Evolutionary conservation across 2,797 vertebrate species (phyloP).

Genomic region (Mionectes olivaceus): DNA sequence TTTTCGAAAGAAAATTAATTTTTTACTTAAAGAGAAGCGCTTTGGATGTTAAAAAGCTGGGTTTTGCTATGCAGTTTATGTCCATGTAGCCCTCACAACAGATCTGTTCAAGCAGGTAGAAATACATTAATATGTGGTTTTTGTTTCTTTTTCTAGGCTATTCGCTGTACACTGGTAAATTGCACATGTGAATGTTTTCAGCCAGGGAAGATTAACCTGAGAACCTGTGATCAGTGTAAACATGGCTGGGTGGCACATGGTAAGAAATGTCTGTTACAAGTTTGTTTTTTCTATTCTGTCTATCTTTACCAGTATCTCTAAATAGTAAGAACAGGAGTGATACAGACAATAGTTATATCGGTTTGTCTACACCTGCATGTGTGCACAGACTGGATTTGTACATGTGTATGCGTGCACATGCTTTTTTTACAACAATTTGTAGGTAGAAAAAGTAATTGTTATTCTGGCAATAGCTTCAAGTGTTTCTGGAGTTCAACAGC

Average conservation of each 20-base stretch:
- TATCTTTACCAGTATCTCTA: not conserved
- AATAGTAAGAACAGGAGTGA: not conserved
- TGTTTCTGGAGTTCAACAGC: not conserved
- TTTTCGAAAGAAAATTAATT: not conserved
- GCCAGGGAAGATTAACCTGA: constrained; percentile 97
- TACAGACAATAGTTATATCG: not conserved
- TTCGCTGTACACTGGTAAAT: constrained; percentile 99
- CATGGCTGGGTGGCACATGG: constrained; percentile 99
- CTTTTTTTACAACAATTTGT: not conserved
- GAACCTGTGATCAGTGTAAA: constrained; percentile 98
- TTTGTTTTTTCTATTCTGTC: not conserved
- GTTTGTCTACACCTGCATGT: not conserved
- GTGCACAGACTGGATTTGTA: not conserved
- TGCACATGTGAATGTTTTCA: constrained; percentile 99
- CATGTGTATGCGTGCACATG: not conserved
- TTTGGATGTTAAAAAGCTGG: not conserved
- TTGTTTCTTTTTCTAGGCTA: constrained; percentile 84
- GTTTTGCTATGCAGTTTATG: not conserved
- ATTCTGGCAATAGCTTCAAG: not conserved
- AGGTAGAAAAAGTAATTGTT: not conserved
- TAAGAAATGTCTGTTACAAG: constrained; percentile 76
- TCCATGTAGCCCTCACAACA: not conserved
- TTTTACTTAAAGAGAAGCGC: not conserved
- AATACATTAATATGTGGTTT: constrained; percentile 29
- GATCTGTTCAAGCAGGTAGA: not conserved